phyloP scores from a whole-genome alignment of 2,888 invertebrate genomes.

The Drosophila meridionalis region DNA sequence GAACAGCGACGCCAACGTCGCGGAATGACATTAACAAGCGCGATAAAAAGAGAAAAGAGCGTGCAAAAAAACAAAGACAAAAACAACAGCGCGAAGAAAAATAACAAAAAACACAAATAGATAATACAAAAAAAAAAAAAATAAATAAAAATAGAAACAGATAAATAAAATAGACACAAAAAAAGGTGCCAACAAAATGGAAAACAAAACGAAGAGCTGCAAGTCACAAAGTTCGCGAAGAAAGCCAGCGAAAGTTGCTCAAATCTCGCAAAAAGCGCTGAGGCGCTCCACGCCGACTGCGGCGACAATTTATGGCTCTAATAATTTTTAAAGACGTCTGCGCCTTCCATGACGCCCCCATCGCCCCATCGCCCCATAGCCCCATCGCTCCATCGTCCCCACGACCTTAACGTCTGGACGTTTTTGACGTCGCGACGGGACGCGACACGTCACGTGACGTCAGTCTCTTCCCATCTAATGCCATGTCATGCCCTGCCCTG shows the following conservation, averaged over 20 bases:
- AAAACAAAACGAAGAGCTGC: conserved; percentile 31
- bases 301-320: conserved; percentile 45
- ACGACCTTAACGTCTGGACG: conserved; percentile 5
- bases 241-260: conserved; percentile 53
- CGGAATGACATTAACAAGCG: conserved; percentile 78
- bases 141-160: not conserved
- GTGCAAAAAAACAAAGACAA: conserved; percentile 16
- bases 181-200: conserved; percentile 48
- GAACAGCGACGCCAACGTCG: conserved; percentile 46
- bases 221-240: conserved; percentile 44
- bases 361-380: not conserved
- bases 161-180: conserved; percentile 7
- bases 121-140: not conserved
- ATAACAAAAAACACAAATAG: not conserved
- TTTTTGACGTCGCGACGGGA: conserved; percentile 35
- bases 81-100: not conserved
- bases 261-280: conserved; percentile 30
- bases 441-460: conserved; percentile 24
- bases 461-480: conserved; percentile 10
- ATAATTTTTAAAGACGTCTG: conserved; percentile 54
- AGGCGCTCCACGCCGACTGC: conserved; percentile 17
- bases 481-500: conserved; percentile 4
- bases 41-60: conserved; percentile 65
- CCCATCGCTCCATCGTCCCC: not conserved
- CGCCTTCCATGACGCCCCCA: conserved; percentile 22